Evolutionary conservation across 2,888 invertebrate genomes (phyloP), one percentile per base, ranked within the genome.

Genomic region (Leucophora obtusa): DNA sequence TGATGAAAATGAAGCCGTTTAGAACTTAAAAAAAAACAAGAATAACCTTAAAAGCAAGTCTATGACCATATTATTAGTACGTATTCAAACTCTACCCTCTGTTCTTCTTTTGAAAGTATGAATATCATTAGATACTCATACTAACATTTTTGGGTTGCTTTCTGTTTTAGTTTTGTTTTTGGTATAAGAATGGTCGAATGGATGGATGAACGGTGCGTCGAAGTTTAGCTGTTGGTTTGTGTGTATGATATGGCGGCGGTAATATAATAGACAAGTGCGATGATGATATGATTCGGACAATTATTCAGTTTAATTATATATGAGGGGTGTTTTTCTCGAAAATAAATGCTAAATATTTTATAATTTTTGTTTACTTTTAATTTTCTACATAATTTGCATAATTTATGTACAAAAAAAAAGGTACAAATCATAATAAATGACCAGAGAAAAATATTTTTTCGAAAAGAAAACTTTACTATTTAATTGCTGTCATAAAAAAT

Each of bases 1-100:
- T 76, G 80, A 76, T 81, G 76, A 81, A 73, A 77, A 77, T 77
- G 24, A 74, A 73, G 73, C 69, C 73, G 81, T 81, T 77, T 77
- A 56, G 33, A 56, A 6, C 10, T 6, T 1, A 43, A 21, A 28
- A 56, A 63, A 63, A 62, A 53, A 38, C n/a, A 51, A n/a, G 17
- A 38, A 56, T 28, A 38, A 70, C 58, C 33, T 53, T 60, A 50
- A 35, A 71, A 66, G 66, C 24, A 38, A 54, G 66, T 56, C 54
- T 54, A 54, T 24, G 66, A 18, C 66, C 66, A 66, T n/a, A n/a
- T 66, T 66, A 43, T 56, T 72, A 68, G 66, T 58, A 75, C 35
- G 68, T 63, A 68, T 74, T 66, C 60, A 3, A 28, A 28, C 28
- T 28, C 28, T 28, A 7, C 28, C 4, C 60, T 58, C 62, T 11